Conservation (phyloP, 2,888 invertebrate species). For the Melanchra persicariae region DNA sequence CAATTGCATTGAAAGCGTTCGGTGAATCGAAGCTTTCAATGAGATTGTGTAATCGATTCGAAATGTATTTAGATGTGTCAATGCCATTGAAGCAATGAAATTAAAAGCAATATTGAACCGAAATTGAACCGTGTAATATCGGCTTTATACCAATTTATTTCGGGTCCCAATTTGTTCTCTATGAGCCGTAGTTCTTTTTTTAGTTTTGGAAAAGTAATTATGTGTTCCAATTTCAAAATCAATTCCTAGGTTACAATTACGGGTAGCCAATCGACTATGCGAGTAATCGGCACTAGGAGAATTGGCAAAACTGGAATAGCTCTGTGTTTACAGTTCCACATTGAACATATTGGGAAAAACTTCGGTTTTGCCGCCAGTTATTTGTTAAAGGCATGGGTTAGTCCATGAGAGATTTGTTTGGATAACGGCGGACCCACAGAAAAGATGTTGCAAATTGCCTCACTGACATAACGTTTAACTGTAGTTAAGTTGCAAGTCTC, state of each 20-base stretch:
- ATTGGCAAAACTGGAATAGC: slow-evolving; percentile 27
- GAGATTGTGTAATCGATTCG: too few species aligned
- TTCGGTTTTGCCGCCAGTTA: slow-evolving; percentile 9
- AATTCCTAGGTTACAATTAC: slow-evolving; percentile 17
- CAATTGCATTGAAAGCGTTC: too few species aligned
- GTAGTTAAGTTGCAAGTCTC: too few species aligned
- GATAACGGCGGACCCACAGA: background rate
- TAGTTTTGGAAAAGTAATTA: background rate
- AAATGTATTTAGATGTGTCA: too few species aligned
- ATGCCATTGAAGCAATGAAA: too few species aligned
- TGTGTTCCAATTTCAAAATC: slow-evolving; percentile 15
- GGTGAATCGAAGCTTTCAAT: too few species aligned
- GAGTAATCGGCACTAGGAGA: slow-evolving; percentile 25
- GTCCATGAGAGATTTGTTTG: slow-evolving; percentile 6
- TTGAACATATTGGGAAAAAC: slow-evolving; percentile 15
- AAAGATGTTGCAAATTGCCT: slow-evolving; percentile 7
- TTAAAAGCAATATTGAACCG: too few species aligned
- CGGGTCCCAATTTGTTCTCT: too few species aligned
- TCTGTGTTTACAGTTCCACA: slow-evolving; percentile 20
- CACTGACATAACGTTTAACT: background rate
- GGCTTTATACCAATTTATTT: background rate
- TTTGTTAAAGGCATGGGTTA: slow-evolving; percentile 18
- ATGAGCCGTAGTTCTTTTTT: background rate
- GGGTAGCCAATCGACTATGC: slow-evolving; percentile 17
- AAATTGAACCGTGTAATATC: too few species aligned